These are phyloP conservation scores for Osedax frankpressi DNA, from an alignment of 2,888 invertebrate genomes.

Conservation along the genomic window DNA sequence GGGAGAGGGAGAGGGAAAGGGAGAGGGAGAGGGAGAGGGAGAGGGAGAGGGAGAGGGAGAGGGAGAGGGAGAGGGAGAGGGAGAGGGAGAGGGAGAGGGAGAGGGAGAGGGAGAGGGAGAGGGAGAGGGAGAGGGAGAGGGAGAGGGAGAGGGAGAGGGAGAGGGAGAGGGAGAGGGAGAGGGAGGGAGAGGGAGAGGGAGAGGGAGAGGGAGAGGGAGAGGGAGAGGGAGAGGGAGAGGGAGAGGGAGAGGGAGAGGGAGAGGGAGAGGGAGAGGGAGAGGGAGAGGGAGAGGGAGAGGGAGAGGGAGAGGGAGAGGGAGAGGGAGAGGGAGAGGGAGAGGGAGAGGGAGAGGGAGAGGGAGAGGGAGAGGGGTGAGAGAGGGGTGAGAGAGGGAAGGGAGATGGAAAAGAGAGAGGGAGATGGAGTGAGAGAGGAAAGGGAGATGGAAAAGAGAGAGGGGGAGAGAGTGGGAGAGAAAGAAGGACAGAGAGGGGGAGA, in stretches of 20 bases:
- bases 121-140: slow-evolving; percentile 11
- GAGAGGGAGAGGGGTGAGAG: slow-evolving; percentile 8
- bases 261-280: slow-evolving; percentile 15
- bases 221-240: slow-evolving; percentile 11
- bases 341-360: slow-evolving; percentile 9
- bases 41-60: slow-evolving; percentile 9
- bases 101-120: slow-evolving; percentile 13
- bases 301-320: slow-evolving; percentile 10
- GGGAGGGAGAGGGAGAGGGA: slow-evolving; percentile 11
- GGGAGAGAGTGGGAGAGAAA: slow-evolving; percentile 10
- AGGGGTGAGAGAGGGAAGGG: not conserved
- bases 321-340: not conserved
- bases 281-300: slow-evolving; percentile 9
- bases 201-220: slow-evolving; percentile 15
- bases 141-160: slow-evolving; percentile 11
- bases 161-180: slow-evolving; percentile 7
- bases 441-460: slow-evolving; percentile 2
- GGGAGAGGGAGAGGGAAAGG: slow-evolving; percentile 10
- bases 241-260: slow-evolving; percentile 15
- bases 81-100: slow-evolving; percentile 6
- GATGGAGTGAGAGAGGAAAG: slow-evolving; percentile 10
- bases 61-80: slow-evolving; percentile 3
- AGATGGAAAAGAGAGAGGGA: slow-evolving; percentile 6
- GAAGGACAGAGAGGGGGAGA: not conserved
- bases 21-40: slow-evolving; percentile 10